Base-by-base conservation (phyloP, 2,888 invertebrate genomes). In the Trilocha varians region DNA sequence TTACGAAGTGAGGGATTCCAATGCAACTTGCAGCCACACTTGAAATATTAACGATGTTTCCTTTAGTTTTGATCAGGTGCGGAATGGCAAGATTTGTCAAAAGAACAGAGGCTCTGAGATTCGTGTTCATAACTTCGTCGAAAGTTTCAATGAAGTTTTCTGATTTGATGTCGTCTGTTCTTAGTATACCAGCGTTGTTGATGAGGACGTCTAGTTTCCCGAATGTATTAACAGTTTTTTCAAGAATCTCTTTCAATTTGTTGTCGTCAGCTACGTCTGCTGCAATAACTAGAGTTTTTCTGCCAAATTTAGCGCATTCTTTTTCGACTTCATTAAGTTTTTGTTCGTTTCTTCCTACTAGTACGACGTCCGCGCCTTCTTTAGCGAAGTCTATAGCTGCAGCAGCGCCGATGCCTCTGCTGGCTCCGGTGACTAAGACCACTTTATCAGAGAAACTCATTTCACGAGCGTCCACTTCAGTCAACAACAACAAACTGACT, bases 1-100 rank as follows among this genome's bases (percentile, higher is more conserved):
- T 15, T 16, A 43, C 18, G 3, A 13, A 94, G 93, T 25, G 89
- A 79, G 69, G 93, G 1, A 36, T 36, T 32, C 36, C 37, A 0
- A 95, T 91, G 64, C 93, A 32, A 0, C 9, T 36, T 0, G 36
- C 53, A n/a, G 48, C 48, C 1, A 59, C n/a, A 33, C 65, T 64
- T 0, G 62, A 62, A 0, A 65, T 44, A 25, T 69, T 69, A 0
- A 67, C 46, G 5, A 68, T 60, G 33, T 62, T 67, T 0, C 65
- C 65, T 47, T 61, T 62, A 1, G 56, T 50, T 43, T 55, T 45
- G 3, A 62, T 54, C 0, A 68, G 36, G 39, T 65, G 43, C 0
- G 61, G 62, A 1, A 47, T 48, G 13, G 62, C 62, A 1, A 58
- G 40, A 16, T 38, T 47, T 0, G 62, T 62, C 2, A 67, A 38